Percentiles rank a stretch among this genome's conserved stretches.
phyloP scores from a whole-genome alignment of 37 sponge, comb jelly and placozoan species.

The Spongia lamella region DNA sequence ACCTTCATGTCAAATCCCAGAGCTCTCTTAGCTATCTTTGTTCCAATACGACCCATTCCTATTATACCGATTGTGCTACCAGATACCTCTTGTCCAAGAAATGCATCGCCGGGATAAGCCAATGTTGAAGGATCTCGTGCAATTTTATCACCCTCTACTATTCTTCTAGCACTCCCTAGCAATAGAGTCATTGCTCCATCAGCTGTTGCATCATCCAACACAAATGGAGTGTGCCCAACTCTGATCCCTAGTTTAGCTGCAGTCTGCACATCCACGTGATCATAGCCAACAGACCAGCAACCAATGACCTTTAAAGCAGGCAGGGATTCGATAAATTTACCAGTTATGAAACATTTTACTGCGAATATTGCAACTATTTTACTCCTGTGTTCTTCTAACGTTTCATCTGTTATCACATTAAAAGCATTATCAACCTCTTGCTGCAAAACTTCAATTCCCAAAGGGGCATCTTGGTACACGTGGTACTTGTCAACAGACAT shows the following conservation, averaged over 20 bases:
- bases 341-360: conserved; percentile 23
- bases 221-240: conserved; percentile 78
- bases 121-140: conserved; percentile 17
- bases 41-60: conserved; percentile 91
- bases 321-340: conserved; percentile 42
- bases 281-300: conserved; percentile 70
- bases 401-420: conserved; percentile 40
- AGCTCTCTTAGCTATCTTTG: conserved; percentile 71
- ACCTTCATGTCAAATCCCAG: conserved; percentile 81
- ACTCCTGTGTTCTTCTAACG: conserved; percentile 21
- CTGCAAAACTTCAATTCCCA: conserved; percentile 17
- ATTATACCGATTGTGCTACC: conserved; percentile 78
- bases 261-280: conserved; percentile 71
- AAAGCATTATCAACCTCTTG: conserved; percentile 37
- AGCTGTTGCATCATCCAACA: conserved; percentile 63
- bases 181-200: conserved; percentile 80
- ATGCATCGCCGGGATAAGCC: conserved; percentile 1
- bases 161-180: conserved; percentile 65
- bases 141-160: conserved; percentile 74
- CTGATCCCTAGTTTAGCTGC: conserved; percentile 55
- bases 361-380: conserved; percentile 47
- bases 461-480: no score
- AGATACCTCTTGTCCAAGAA: conserved; percentile 64
- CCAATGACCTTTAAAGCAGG: conserved; percentile 82
- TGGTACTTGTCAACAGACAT: no score